Percentiles rank a stretch among this genome's conserved stretches.
These are phyloP conservation scores for Andrena fulva DNA, from an alignment of 2,888 invertebrate genomes.

Conservation along the genomic window DNA sequence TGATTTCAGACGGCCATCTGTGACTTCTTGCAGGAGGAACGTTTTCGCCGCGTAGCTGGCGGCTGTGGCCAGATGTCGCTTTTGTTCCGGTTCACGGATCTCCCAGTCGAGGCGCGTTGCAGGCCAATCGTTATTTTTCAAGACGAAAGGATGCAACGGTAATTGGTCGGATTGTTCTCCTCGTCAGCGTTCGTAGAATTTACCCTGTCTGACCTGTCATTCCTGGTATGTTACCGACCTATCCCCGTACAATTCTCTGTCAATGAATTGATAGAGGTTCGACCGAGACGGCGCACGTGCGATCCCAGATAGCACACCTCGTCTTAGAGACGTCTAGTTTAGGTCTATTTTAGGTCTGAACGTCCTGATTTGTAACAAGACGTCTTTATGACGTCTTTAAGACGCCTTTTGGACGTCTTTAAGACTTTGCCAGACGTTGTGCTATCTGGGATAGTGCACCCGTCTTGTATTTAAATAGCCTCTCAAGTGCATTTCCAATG, in stretches of 20 bases:
- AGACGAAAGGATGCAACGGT: constrained; percentile 1
- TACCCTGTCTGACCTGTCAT: constrained; percentile 45
- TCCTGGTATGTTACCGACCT: not conserved
- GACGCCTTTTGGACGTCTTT: too few species aligned
- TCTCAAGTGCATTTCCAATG: not conserved
- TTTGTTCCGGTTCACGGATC: not conserved
- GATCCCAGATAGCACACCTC: too few species aligned
- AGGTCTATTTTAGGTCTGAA: too few species aligned
- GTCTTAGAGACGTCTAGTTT: too few species aligned
- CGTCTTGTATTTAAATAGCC: constrained; percentile 16
- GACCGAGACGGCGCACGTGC: not conserved
- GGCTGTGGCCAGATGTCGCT: constrained; percentile 45
- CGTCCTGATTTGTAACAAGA: too few species aligned
- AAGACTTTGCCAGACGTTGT: too few species aligned
- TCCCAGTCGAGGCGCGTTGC: not conserved
- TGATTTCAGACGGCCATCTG: constrained; percentile 72
- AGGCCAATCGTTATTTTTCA: constrained; percentile 38
- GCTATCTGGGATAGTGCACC: constrained; percentile 7
- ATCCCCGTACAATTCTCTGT: not conserved
- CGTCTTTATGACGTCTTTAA: too few species aligned
- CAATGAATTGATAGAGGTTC: not conserved
- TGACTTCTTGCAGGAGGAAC: constrained; percentile 33
- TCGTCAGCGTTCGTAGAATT: not conserved
- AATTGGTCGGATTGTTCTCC: constrained; percentile 26
- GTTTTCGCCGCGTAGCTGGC: constrained; percentile 17